Conservation (phyloP, 1,140 invertebrate species). For the Pseudomyrmex cubaensis region DNA sequence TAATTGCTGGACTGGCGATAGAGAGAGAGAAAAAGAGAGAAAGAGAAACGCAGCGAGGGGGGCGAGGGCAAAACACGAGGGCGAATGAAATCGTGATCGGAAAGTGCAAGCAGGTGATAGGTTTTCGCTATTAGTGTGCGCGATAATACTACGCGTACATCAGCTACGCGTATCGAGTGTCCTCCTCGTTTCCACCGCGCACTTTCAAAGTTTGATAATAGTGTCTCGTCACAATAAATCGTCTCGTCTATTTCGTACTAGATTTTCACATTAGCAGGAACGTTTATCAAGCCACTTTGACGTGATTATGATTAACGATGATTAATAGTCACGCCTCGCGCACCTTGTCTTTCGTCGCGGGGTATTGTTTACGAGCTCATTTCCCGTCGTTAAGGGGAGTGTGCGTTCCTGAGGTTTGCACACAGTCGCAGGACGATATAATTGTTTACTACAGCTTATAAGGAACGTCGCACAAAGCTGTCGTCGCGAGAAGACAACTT, state of each 20-base stretch:
- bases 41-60: slow-evolving; percentile 30
- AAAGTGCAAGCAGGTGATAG: slow-evolving; percentile 41
- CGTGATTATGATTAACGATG: slow-evolving; percentile 60
- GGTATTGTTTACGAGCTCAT: slow-evolving; percentile 48
- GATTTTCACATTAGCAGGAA: slow-evolving; percentile 61
- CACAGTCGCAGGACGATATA: slow-evolving; percentile 10
- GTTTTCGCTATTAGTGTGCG: slow-evolving; percentile 37
- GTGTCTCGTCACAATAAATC: slow-evolving; percentile 53
- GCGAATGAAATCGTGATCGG: slow-evolving; percentile 63
- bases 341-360: slow-evolving; percentile 44
- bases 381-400: slow-evolving; percentile 48
- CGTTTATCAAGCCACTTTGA: slow-evolving; percentile 58
- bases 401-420: slow-evolving; percentile 7
- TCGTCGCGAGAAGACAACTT: neutral
- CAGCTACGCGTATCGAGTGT: slow-evolving; percentile 1
- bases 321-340: slow-evolving; percentile 49
- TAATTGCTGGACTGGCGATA: slow-evolving; percentile 73
- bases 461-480: neutral
- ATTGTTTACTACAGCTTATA: neutral
- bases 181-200: neutral
- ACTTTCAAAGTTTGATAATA: slow-evolving; percentile 55
- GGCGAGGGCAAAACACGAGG: slow-evolving; percentile 18
- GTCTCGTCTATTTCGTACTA: slow-evolving; percentile 50
- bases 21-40: too few species aligned
- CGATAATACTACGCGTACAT: slow-evolving; percentile 30